Percentiles rank a stretch among this genome's conserved stretches.
Conservation (phyloP, 2,113 vertebrate species). For the Rhineura floridana region DNA sequence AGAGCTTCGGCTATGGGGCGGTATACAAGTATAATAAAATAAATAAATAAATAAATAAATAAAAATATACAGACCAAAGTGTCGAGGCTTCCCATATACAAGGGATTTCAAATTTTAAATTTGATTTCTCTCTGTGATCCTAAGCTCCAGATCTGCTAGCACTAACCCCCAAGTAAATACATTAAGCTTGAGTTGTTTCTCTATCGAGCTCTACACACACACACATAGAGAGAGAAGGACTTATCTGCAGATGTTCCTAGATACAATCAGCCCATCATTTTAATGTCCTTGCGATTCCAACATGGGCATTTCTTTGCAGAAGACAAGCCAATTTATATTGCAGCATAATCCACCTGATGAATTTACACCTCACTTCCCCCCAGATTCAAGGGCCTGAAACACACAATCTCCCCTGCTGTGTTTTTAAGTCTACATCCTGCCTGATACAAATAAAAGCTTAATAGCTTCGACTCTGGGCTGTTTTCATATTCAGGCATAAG, state of each 20-base stretch:
- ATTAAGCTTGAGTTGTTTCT: background rate
- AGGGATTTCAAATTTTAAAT: background rate
- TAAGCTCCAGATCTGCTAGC: background rate
- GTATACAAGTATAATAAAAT: too few relatives aligned
- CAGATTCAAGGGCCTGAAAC: constrained; percentile 38
- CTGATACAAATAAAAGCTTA: constrained; percentile 59
- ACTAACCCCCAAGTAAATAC: background rate
- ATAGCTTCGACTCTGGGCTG: constrained; percentile 45
- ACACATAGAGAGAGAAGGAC: background rate
- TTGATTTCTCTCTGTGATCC: background rate
- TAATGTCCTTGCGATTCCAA: constrained; percentile 46
- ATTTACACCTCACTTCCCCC: constrained; percentile 54
- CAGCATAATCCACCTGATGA: constrained; percentile 52
- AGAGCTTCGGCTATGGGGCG: too few relatives aligned
- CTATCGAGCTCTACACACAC: background rate
- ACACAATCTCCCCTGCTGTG: constrained; percentile 52
- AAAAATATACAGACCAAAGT: background rate
- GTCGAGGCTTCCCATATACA: background rate
- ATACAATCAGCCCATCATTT: constrained; percentile 26
- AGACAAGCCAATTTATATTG: constrained; percentile 54
- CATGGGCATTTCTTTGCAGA: constrained; percentile 49
- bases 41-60: too few relatives aligned
- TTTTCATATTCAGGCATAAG: constrained; percentile 65
- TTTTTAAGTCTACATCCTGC: constrained; percentile 59
- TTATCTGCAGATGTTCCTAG: background rate